These are phyloP conservation scores for Gari tellinella DNA, from an alignment of 2,888 invertebrate species.

Conservation along the genomic window DNA sequence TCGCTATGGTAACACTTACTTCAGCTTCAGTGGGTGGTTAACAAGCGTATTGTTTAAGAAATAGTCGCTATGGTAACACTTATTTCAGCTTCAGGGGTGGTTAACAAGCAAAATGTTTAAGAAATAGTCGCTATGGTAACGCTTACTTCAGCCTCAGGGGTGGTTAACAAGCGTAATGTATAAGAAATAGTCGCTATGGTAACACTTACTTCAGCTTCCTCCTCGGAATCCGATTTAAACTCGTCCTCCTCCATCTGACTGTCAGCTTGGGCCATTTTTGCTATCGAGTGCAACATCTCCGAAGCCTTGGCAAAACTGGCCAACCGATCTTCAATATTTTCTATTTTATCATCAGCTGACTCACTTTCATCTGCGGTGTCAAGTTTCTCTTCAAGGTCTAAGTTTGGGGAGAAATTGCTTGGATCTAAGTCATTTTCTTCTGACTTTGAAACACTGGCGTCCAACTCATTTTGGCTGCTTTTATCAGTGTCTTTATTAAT, in stretches of 20 bases:
- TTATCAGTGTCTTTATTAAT: no score
- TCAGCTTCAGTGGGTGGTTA: no score
- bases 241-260: constrained; percentile 59
- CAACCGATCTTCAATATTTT: constrained; percentile 48
- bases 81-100: no score
- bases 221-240: constrained; percentile 53
- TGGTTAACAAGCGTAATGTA: no score
- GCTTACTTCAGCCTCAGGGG: no score
- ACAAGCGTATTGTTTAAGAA: no score
- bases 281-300: constrained; percentile 54
- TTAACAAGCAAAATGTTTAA: no score
- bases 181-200: no score
- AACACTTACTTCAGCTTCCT: constrained; percentile 43
- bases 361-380: constrained; percentile 11
- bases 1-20: no score
- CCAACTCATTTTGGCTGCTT: constrained; percentile 5
- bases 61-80: no score
- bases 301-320: constrained; percentile 58
- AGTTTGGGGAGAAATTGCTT: constrained; percentile 40
- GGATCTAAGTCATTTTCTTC: constrained; percentile 39
- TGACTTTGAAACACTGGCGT: constrained; percentile 2
- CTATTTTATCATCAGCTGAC: constrained; percentile 22
- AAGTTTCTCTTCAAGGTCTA: constrained; percentile 20
- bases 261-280: constrained; percentile 48
- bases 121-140: no score